Evolutionary conservation across 2,113 vertebrate genomes (phyloP).

Genomic region (Gnathonemus echidnorhynchus): DNA sequence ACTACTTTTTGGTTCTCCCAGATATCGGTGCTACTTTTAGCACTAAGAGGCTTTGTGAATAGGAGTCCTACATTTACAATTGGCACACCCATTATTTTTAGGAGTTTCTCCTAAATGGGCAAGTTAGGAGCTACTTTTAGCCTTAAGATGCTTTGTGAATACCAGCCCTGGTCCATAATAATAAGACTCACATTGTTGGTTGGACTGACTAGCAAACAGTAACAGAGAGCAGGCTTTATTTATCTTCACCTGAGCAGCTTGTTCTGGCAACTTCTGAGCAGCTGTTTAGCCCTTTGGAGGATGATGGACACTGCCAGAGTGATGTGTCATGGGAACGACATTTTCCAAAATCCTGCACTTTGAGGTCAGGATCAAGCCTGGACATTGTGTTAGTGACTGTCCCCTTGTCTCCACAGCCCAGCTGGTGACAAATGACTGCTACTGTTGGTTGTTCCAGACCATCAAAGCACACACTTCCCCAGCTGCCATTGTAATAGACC

Average conservation of each 20-base stretch:
- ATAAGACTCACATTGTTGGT: background rate
- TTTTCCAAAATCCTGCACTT: background rate
- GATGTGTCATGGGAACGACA: constrained; percentile 1
- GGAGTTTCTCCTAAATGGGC: too few species aligned
- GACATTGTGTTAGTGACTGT: background rate
- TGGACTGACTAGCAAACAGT: background rate
- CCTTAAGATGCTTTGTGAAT: too few species aligned
- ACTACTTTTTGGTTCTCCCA: too few species aligned
- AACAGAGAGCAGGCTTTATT: background rate
- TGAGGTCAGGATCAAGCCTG: background rate
- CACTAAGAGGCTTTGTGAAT: too few species aligned
- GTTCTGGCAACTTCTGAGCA: background rate
- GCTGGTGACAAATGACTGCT: constrained; percentile 29
- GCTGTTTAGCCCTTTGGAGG: background rate
- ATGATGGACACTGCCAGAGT: background rate
- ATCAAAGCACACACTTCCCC: constrained; percentile 27
- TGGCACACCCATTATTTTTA: too few species aligned
- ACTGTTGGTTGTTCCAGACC: constrained; percentile 13
- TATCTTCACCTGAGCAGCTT: background rate
- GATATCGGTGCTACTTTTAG: too few species aligned
- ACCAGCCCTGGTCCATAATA: background rate
- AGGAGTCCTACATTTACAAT: too few species aligned
- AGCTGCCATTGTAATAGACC: constrained; percentile 33
- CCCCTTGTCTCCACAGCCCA: constrained; percentile 27
- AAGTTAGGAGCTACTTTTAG: too few species aligned